phyloP scores from a whole-genome alignment of 2,888 invertebrate genomes.

The Nymphalis urticae region DNA sequence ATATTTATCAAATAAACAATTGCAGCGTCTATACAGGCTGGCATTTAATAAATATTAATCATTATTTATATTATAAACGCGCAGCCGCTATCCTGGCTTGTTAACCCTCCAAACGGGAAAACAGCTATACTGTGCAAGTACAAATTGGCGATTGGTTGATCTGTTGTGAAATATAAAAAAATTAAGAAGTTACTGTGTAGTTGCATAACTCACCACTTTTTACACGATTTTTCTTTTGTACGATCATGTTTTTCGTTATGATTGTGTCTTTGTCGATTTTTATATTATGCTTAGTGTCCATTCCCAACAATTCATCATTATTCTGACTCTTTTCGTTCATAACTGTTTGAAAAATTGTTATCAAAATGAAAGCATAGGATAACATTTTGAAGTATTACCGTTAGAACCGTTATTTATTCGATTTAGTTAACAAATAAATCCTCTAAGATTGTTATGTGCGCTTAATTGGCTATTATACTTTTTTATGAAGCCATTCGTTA shows the following conservation, averaged over 20 bases:
- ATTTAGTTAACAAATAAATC: too few relatives aligned
- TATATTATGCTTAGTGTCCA: constrained; percentile 56
- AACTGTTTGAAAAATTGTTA: constrained; percentile 2
- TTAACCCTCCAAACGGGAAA: too few relatives aligned
- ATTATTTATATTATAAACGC: too few relatives aligned
- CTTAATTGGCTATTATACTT: too few relatives aligned
- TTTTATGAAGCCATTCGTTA: too few relatives aligned
- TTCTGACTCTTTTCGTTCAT: constrained; percentile 11
- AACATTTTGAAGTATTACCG: neutral
- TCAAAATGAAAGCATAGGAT: neutral
- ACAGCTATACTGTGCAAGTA: too few relatives aligned
- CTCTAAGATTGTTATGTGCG: too few relatives aligned
- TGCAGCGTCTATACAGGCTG: neutral
- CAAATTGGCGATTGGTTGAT: too few relatives aligned
- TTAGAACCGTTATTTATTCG: too few relatives aligned
- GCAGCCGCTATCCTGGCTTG: too few relatives aligned
- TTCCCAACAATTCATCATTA: constrained; percentile 51
- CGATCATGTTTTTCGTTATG: constrained; percentile 60
- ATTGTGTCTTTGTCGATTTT: constrained; percentile 67
- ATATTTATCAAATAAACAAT: too few relatives aligned
- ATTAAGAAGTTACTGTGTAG: neutral
- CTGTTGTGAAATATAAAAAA: neutral
- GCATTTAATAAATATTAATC: too few relatives aligned
- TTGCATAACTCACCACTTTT: constrained; percentile 46
- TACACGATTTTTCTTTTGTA: constrained; percentile 49